Percentiles rank a stretch among this genome's conserved stretches.
phyloP scores from a whole-genome alignment of 2,888 invertebrate species.

The Meliscaeva auricollis region DNA sequence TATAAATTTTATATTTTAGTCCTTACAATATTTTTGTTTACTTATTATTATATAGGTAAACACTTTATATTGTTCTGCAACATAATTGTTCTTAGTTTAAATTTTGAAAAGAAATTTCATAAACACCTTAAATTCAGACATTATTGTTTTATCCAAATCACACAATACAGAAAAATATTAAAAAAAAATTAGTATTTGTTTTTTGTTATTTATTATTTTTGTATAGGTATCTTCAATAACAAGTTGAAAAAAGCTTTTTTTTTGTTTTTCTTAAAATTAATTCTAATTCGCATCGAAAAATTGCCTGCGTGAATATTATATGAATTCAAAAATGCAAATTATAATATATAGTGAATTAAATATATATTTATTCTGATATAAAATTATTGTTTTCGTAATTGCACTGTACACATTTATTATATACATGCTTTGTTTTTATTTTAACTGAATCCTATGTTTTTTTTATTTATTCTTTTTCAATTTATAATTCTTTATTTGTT shows the following conservation, averaged over 20 bases:
- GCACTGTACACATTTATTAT: constrained; percentile 64
- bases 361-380: constrained; percentile 55
- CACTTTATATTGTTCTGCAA: no score
- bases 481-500: constrained; percentile 38
- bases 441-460: constrained; percentile 52
- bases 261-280: constrained; percentile 39
- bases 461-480: constrained; percentile 36
- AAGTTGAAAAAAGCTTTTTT: constrained; percentile 4
- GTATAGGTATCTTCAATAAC: no score
- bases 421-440: no score
- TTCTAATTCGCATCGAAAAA: constrained; percentile 58
- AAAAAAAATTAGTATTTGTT: no score
- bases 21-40: no score
- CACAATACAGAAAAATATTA: no score
- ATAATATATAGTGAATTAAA: constrained; percentile 63
- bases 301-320: constrained; percentile 61
- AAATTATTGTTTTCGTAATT: constrained; percentile 63
- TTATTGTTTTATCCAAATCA: no score
- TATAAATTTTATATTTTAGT: no score
- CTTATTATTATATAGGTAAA: no score
- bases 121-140: no score
- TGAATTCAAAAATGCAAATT: constrained; percentile 49
- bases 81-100: no score
- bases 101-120: no score
- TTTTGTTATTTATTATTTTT: not conserved